These are phyloP conservation scores for Coptodon bakossiorum DNA, from an alignment of 2,113 vertebrate genomes.

Conservation along the genomic window DNA sequence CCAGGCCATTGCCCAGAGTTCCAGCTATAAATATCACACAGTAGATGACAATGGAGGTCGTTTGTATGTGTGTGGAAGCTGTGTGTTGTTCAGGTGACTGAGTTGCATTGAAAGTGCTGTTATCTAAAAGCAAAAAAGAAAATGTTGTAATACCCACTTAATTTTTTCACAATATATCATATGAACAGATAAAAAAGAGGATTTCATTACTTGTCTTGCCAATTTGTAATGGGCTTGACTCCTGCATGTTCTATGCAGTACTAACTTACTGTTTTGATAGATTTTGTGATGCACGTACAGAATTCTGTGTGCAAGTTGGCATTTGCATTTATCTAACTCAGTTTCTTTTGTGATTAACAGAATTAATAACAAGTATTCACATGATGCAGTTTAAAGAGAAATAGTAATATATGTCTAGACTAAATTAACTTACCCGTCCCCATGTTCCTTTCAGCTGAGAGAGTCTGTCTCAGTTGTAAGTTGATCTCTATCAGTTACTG, in stretches of 20 bases:
- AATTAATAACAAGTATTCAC: not conserved
- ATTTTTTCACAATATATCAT: not conserved
- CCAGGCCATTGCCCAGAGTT: slow-evolving; percentile 58
- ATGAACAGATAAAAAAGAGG: no score
- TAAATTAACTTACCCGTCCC: slow-evolving; percentile 3
- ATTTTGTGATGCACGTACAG: no score
- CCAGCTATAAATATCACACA: slow-evolving; percentile 45
- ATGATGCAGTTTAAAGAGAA: not conserved
- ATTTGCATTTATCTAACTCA: not conserved
- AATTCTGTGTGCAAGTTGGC: not conserved
- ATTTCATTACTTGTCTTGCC: no score
- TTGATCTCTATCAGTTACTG: not conserved
- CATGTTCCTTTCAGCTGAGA: not conserved
- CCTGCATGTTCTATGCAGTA: not conserved
- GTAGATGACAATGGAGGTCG: not conserved
- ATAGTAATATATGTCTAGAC: not conserved
- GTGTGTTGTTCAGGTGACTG: no score
- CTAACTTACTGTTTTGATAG: not conserved
- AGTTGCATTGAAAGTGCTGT: no score
- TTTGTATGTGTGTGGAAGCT: no score
- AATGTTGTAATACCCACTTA: no score
- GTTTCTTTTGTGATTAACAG: not conserved
- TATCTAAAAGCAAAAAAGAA: no score
- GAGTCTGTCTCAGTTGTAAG: not conserved
- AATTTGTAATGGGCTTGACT: no score